Base-by-base conservation (phyloP, 2,113 vertebrate species). In the Dinomys branickii region DNA sequence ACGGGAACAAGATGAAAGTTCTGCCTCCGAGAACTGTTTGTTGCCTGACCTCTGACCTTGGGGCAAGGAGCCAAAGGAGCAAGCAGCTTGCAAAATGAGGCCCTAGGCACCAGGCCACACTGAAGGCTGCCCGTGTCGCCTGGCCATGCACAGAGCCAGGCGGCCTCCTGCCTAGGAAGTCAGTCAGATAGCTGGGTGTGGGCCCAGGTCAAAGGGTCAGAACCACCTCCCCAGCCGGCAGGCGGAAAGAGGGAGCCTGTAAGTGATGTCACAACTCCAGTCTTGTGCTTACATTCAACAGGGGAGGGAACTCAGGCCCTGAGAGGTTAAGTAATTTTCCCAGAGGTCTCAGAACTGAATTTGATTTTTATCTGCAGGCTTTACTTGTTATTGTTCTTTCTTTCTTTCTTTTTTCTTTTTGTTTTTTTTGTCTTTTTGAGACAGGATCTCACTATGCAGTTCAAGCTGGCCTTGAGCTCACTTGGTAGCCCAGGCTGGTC, bases 201-300 rank as follows among this genome's bases (percentile, higher is more conserved):
- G 61, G 41, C 75, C 81, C 17, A 3, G 0, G 44, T 1, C 12
- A 35, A 35, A 41, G 12, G 24, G 44, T 83, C 35, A 9, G 52
- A 50, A 24, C 38, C 9, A 26, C 30, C 38, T 17, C n/a, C 2
- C 0, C 0, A 8, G 26, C 13, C 20, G 13, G 59, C 44, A 0
- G 13, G 59, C 44, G 0, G 2, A n/a, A 30, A 54, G 61, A 50
- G 47, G 44, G 73, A 58, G 56, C 56, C 56, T 44, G n/a, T n/a
- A n/a, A 14, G 30, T 41, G 10, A 3, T 10, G 56, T 5, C 3
- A 7, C 17, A 24, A 33, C 7, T 20, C 54, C 38, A 26, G 11
- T 0, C 24, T 41, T 14, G 38, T 0, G 2, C 38, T 4, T 73
- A 10, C 44, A 77, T 47, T 47, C 44, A 75, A 3, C 71, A 28